Evolutionary conservation across 2,113 vertebrate genomes (phyloP).

Genomic region (Catagonus wagneri): DNA sequence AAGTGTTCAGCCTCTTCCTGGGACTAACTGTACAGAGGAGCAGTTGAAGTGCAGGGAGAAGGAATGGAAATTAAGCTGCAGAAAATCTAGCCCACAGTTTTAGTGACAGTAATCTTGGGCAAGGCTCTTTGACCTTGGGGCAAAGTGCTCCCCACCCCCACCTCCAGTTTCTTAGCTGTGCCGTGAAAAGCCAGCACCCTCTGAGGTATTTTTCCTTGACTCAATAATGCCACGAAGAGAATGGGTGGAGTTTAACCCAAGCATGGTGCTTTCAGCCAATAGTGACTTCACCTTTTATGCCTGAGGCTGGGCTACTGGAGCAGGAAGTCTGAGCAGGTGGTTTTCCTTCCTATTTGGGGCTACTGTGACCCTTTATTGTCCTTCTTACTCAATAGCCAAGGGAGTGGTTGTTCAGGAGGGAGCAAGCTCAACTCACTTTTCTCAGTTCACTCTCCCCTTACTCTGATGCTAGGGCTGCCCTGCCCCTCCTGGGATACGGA

Average conservation of each 20-base stretch:
- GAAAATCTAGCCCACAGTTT: neutral
- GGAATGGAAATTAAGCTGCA: neutral
- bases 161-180: neutral
- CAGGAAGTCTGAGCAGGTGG: neutral
- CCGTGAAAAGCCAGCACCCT: neutral
- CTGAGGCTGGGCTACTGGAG: neutral
- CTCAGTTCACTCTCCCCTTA: neutral
- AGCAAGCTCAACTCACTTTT: neutral
- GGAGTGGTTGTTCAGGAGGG: neutral
- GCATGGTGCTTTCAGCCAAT: neutral
- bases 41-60: neutral
- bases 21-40: constrained; percentile 7
- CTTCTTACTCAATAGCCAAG: neutral
- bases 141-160: neutral
- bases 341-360: neutral
- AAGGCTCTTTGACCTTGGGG: neutral
- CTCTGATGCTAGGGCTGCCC: neutral
- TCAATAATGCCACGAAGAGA: neutral
- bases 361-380: neutral
- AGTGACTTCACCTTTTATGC: neutral
- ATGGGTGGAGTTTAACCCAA: neutral
- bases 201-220: neutral
- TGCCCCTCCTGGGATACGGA: neutral
- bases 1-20: neutral
- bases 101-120: neutral